phyloP scores from a whole-genome alignment of 2,888 invertebrate species.

The Notodonta ziczac region DNA sequence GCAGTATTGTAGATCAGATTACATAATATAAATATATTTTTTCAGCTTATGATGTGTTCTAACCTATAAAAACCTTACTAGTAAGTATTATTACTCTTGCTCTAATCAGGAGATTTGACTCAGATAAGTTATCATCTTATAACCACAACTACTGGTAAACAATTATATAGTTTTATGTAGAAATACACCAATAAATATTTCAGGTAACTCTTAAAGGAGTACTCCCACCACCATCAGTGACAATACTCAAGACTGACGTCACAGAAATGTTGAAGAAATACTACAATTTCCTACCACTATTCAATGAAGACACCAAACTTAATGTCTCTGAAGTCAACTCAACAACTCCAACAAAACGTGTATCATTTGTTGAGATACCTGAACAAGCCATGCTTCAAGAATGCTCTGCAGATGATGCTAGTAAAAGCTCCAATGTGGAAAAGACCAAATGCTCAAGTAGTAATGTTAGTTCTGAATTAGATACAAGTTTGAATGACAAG shows the following conservation, averaged over 20 bases:
- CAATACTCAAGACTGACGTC: conserved; percentile 87
- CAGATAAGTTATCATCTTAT: too few relatives aligned
- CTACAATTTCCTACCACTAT: conserved; percentile 80
- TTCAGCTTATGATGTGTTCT: not conserved
- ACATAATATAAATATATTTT: not conserved
- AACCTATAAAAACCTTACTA: too few relatives aligned
- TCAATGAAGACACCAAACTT: conserved; percentile 65
- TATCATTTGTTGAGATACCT: conserved; percentile 72
- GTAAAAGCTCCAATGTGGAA: conserved; percentile 23
- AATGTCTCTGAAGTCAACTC: conserved; percentile 56
- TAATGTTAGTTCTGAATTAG: conserved; percentile 49
- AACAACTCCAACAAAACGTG: conserved; percentile 70
- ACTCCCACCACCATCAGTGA: conserved; percentile 90
- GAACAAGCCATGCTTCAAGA: conserved; percentile 32
- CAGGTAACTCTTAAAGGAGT: conserved; percentile 88
- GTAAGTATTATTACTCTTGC: too few relatives aligned
- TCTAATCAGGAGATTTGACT: too few relatives aligned
- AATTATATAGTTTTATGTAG: not conserved
- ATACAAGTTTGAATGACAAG: conserved; percentile 61
- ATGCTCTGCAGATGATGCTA: conserved; percentile 19
- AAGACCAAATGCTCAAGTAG: conserved; percentile 34
- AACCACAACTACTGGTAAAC: too few relatives aligned
- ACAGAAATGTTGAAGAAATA: conserved; percentile 86
- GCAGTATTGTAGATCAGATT: not conserved
- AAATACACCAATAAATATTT: conserved; percentile 1